phyloP scores from a whole-genome alignment of 2,797 vertebrate species.

The Dromococcyx pavoninus region DNA sequence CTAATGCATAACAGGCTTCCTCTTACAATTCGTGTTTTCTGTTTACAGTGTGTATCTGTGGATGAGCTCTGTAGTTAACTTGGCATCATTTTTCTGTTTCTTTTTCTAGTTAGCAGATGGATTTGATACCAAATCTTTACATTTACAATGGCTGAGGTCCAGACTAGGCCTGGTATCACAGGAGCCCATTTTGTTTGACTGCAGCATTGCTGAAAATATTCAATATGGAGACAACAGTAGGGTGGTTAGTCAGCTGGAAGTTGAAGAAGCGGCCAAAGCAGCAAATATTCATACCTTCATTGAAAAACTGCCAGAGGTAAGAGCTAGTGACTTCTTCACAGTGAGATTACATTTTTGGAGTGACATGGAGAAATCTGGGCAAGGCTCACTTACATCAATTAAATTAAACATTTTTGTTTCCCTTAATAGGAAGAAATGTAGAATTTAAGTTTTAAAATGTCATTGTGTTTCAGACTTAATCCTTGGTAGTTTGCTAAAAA shows the following conservation, averaged over 20 bases:
- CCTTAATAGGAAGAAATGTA: background rate
- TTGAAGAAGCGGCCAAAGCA: conserved; percentile 75
- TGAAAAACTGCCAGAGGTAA: conserved; percentile 76
- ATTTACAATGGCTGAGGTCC: conserved; percentile 75
- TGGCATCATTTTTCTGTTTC: background rate
- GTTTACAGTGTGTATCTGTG: background rate
- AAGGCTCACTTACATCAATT: background rate
- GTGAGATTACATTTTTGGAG: background rate
- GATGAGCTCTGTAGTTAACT: background rate
- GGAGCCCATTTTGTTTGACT: conserved; percentile 80
- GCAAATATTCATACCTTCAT: conserved; percentile 81
- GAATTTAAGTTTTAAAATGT: background rate
- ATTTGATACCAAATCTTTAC: conserved; percentile 68
- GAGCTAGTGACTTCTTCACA: background rate
- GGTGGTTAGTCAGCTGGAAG: conserved; percentile 71
- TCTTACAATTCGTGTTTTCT: background rate
- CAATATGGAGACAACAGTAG: conserved; percentile 75
- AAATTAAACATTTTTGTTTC: background rate
- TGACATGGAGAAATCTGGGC: background rate
- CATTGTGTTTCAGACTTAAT: background rate
- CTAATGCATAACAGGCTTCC: background rate
- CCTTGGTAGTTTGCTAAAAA: background rate
- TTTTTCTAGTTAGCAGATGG: conserved; percentile 76
- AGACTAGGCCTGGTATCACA: conserved; percentile 79
- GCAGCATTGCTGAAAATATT: conserved; percentile 80